Conservation (phyloP, 2,113 vertebrate species). For the Sarotherodon lohbergeri region DNA sequence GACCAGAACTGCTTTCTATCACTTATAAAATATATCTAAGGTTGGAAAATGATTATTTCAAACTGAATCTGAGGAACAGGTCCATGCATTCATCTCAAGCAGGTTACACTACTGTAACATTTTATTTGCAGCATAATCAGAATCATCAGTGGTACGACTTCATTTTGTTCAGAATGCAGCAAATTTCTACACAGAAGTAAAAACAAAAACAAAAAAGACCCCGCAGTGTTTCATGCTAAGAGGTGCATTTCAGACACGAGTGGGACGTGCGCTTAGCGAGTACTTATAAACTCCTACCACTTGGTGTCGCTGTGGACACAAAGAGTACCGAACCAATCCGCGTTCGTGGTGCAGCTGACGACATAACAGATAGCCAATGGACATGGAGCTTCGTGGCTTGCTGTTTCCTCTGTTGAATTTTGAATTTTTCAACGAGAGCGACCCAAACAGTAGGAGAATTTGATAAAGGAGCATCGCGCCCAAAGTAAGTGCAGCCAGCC, state of each 20-base stretch:
- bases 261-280: neutral
- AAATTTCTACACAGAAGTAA: neutral
- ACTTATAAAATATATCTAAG: neutral
- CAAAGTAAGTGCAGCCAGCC: constrained; percentile 37
- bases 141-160: neutral
- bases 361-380: constrained; percentile 42
- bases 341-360: neutral
- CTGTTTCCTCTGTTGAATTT: constrained; percentile 20
- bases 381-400: neutral
- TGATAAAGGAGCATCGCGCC: constrained; percentile 34
- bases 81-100: neutral
- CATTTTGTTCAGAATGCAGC: neutral
- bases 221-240: neutral
- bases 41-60: neutral
- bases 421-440: constrained; percentile 51
- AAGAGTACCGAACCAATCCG: constrained; percentile 21
- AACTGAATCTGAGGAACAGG: neutral
- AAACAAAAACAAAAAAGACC: neutral
- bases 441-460: neutral
- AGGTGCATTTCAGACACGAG: neutral
- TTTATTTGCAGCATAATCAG: neutral
- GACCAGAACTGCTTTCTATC: neutral
- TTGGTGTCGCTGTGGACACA: neutral
- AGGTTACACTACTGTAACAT: neutral
- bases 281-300: neutral